A percentile compares a stretch with the other conserved stretches of the same genome.
Conservation (phyloP, 2,888 invertebrate genomes). For the Psylliodes chrysocephalus region DNA sequence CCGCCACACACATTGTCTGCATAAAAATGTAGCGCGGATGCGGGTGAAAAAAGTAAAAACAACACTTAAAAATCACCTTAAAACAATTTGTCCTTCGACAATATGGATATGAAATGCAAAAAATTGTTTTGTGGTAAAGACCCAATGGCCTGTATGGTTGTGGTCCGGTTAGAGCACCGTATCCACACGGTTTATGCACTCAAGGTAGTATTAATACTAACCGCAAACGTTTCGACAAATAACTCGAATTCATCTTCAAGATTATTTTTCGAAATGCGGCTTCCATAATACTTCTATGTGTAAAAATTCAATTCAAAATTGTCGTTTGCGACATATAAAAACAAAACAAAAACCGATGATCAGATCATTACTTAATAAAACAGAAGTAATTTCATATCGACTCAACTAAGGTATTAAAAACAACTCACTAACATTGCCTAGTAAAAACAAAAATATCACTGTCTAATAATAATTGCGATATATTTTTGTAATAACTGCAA, state of each 20-base stretch:
- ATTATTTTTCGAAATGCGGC: slow-evolving; percentile 20
- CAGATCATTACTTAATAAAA: slow-evolving; percentile 9
- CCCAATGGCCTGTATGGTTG: slow-evolving; percentile 60
- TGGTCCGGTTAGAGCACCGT: slow-evolving; percentile 59
- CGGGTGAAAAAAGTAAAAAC: slow-evolving; percentile 14
- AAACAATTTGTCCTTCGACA: slow-evolving; percentile 35
- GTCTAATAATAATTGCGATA: too few species aligned
- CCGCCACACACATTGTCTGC: slow-evolving; percentile 76
- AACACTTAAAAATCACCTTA: slow-evolving; percentile 27
- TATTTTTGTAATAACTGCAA: too few species aligned
- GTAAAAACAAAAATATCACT: too few species aligned
- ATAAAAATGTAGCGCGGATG: slow-evolving; percentile 60
- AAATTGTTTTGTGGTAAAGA: slow-evolving; percentile 54
- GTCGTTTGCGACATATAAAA: slow-evolving; percentile 19
- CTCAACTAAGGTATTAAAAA: neutral
- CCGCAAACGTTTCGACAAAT: slow-evolving; percentile 49
- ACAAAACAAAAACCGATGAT: slow-evolving; percentile 4
- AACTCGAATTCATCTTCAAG: slow-evolving; percentile 20
- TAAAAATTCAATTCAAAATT: neutral
- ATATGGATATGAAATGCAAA: slow-evolving; percentile 32
- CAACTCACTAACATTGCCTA: too few species aligned
- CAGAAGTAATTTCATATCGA: slow-evolving; percentile 1
- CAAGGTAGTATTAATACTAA: slow-evolving; percentile 59
- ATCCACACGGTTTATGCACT: slow-evolving; percentile 64
- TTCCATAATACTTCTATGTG: slow-evolving; percentile 32